A percentile compares a stretch with the other conserved stretches of the same genome.
Conservation (phyloP, 2,888 invertebrate genomes). For the Epistrophe eligans region DNA sequence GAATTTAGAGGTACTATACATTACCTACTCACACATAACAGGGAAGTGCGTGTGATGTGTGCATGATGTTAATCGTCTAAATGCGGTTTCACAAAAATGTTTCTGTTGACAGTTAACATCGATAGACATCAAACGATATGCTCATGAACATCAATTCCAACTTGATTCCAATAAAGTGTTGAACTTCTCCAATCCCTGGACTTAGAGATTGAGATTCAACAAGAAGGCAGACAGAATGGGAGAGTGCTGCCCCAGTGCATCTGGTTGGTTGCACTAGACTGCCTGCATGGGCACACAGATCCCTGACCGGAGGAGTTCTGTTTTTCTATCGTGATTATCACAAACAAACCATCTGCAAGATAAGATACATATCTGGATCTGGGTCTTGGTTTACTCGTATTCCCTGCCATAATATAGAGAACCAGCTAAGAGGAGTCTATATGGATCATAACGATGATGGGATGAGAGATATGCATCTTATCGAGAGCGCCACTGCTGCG, state of each 20-base stretch:
- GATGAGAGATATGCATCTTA: conserved; percentile 59
- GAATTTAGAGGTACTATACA: neutral
- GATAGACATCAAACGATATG: conserved; percentile 68
- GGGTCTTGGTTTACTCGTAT: neutral
- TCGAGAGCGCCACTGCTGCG: conserved; percentile 51
- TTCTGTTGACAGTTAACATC: conserved; percentile 64
- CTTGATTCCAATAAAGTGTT: conserved; percentile 62
- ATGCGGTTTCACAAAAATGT: conserved; percentile 30
- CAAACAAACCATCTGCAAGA: conserved; percentile 55
- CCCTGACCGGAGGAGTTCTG: conserved; percentile 20
- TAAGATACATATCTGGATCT: conserved; percentile 49
- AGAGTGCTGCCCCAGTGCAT: conserved; percentile 29
- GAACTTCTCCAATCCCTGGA: conserved; percentile 38
- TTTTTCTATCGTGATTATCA: conserved; percentile 46
- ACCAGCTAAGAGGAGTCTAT: neutral
- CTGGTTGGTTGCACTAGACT: conserved; percentile 17
- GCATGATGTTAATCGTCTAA: conserved; percentile 15
- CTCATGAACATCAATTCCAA: conserved; percentile 62
- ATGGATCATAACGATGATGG: conserved; percentile 55
- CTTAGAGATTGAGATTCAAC: conserved; percentile 9
- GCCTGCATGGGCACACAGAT: conserved; percentile 15
- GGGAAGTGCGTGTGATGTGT: conserved; percentile 42
- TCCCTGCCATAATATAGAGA: conserved; percentile 3
- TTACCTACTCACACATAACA: neutral
- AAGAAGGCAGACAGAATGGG: neutral